Percentiles rank a stretch among this genome's conserved stretches.
Conservation (phyloP, 2,888 invertebrate genomes). For the Cheilosia urbana region DNA sequence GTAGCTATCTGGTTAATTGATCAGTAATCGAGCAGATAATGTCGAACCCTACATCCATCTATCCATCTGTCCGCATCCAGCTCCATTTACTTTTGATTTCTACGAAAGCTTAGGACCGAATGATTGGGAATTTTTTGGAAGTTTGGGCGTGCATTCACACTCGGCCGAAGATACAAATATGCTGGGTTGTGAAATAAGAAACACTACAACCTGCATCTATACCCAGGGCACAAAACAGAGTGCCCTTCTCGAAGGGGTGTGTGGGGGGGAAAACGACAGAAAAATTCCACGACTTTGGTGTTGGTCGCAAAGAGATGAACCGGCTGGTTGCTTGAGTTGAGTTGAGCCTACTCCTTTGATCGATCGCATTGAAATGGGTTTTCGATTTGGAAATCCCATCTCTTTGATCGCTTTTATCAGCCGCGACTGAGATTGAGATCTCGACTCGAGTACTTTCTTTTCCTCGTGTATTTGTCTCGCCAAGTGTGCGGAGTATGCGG, state of each 20-base stretch:
- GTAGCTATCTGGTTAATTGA: constrained; percentile 70
- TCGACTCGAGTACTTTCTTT: constrained; percentile 69
- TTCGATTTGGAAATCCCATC: constrained; percentile 71
- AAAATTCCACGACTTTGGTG: constrained; percentile 52
- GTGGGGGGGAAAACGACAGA: constrained; percentile 22
- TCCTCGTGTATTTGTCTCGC: constrained; percentile 23
- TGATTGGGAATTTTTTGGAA: constrained; percentile 51
- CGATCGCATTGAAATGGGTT: constrained; percentile 65
- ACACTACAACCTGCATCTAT: constrained; percentile 13
- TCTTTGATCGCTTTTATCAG: constrained; percentile 65
- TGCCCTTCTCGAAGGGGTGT: background rate
- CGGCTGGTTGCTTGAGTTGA: constrained; percentile 31
- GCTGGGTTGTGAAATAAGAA: constrained; percentile 64
- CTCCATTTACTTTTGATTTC: constrained; percentile 72
- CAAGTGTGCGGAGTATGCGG: constrained; percentile 18
- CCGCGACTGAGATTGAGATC: constrained; percentile 59
- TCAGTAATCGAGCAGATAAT: constrained; percentile 69
- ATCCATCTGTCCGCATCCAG: constrained; percentile 38
- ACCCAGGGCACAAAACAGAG: constrained; percentile 8
- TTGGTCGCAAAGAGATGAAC: constrained; percentile 30
- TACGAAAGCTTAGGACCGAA: constrained; percentile 15
- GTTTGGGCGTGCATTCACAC: constrained; percentile 59
- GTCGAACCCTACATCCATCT: constrained; percentile 43
- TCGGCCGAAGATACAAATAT: constrained; percentile 62
- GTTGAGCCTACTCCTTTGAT: constrained; percentile 60